phyloP scores from a whole-genome alignment of 2,113 vertebrate genomes.

The Aptenodytes forsteri region DNA sequence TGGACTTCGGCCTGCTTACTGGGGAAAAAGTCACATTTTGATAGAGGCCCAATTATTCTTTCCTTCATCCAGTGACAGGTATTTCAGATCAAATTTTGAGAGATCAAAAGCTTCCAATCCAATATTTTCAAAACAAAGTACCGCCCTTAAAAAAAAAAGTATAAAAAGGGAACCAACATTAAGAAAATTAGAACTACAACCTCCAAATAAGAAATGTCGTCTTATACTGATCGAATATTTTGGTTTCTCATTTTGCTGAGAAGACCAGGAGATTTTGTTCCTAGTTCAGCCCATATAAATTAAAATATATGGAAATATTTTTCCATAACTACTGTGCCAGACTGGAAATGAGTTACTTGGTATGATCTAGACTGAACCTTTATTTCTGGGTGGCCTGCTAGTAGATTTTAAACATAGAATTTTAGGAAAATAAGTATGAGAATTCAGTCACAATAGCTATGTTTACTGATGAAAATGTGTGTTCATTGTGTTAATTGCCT shows the following conservation, averaged over 20 bases:
- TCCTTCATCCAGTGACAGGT: neutral
- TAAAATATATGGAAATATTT: neutral
- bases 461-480: neutral
- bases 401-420: neutral
- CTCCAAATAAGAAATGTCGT: neutral
- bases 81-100: neutral
- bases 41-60: neutral
- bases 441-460: neutral
- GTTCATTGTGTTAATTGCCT: neutral
- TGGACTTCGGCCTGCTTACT: neutral
- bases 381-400: neutral
- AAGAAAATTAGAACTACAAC: neutral
- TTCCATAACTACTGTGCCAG: neutral
- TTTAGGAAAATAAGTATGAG: neutral
- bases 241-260: neutral
- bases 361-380: neutral
- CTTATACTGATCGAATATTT: neutral
- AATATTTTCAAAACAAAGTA: neutral
- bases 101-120: neutral
- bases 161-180: neutral
- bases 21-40: neutral
- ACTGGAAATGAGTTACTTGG: neutral
- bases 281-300: neutral
- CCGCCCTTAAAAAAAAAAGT: neutral
- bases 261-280: neutral